These are phyloP conservation scores for Benthosema pterotum DNA, from an alignment of 2,797 vertebrate species.

Conservation along the genomic window DNA sequence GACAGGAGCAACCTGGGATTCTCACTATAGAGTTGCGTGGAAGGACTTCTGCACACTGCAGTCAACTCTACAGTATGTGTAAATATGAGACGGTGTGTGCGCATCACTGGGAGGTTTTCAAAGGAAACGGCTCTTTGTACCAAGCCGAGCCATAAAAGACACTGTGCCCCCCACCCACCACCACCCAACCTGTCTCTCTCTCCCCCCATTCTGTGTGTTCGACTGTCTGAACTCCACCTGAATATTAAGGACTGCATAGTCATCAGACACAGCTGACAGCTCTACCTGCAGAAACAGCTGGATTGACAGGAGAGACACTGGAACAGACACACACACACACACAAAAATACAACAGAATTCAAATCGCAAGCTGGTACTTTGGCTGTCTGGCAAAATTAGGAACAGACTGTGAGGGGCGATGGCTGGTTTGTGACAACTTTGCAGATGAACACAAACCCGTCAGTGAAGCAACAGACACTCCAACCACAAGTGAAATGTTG, in stretches of 20 bases:
- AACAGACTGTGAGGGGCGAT: not conserved
- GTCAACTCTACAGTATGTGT: constrained; percentile 42
- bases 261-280: constrained; percentile 32
- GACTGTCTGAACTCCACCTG: constrained; percentile 28
- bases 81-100: constrained; percentile 59
- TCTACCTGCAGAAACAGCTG: constrained; percentile 16
- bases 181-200: constrained; percentile 14
- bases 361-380: constrained; percentile 29
- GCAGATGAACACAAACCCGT: constrained; percentile 1
- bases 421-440: not conserved
- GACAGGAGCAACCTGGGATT: constrained; percentile 35
- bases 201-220: constrained; percentile 20
- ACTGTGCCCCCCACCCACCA: constrained; percentile 59
- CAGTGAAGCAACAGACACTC: constrained; percentile 5
- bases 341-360: constrained; percentile 1
- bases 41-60: constrained; percentile 41
- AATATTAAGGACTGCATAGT: constrained; percentile 46
- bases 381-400: constrained; percentile 33
- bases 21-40: constrained; percentile 20
- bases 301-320: constrained; percentile 19
- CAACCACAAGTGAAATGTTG: constrained; percentile 35
- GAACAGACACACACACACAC: constrained; percentile 16
- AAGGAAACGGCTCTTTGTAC: constrained; percentile 47
- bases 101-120: constrained; percentile 24
- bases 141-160: constrained; percentile 60